phyloP scores from a whole-genome alignment of 2,113 vertebrate species.

The Microtus richardsoni region DNA sequence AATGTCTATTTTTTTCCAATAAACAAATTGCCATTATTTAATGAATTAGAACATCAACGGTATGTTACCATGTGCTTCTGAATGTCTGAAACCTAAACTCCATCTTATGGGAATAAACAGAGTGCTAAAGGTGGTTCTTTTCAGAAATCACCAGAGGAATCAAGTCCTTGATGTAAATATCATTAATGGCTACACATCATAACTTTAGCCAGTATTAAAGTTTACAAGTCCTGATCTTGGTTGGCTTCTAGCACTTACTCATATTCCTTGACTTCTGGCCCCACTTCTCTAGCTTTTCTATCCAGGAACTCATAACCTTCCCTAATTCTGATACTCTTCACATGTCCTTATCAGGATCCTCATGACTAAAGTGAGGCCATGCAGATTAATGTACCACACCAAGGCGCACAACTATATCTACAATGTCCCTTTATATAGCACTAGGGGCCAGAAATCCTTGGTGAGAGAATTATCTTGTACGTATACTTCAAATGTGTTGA shows the following conservation, averaged over 20 bases:
- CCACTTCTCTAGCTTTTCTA: background rate
- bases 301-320: background rate
- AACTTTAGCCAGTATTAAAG: no score
- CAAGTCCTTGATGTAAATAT: background rate
- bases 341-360: background rate
- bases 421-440: background rate
- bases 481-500: background rate
- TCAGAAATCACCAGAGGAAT: background rate
- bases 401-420: background rate
- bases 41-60: background rate
- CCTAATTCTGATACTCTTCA: background rate
- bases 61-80: background rate
- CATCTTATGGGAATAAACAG: background rate
- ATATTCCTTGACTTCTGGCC: background rate
- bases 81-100: background rate
- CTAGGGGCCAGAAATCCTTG: background rate
- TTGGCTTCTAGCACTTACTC: background rate
- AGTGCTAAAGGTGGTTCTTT: background rate
- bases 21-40: background rate
- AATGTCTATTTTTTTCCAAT: background rate
- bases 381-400: background rate
- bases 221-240: background rate
- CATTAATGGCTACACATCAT: background rate
- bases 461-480: background rate
- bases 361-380: background rate